These are phyloP conservation scores for Ashinkailepas kermadecensis DNA, from an alignment of 2,888 invertebrate genomes.

Conservation along the genomic window DNA sequence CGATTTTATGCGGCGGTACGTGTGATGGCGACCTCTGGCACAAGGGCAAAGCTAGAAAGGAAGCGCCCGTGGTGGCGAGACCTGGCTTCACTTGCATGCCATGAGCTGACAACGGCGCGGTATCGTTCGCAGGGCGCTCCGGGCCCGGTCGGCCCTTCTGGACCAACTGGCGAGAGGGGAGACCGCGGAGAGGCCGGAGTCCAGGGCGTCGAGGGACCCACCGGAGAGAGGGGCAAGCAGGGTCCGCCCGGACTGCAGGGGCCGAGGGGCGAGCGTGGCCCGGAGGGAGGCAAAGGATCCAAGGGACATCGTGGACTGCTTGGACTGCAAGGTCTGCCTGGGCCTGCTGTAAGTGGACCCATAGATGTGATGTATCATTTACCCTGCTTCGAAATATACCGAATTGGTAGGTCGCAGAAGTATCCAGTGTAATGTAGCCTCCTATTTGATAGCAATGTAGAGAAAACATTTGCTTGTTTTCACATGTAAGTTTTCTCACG, in stretches of 20 bases:
- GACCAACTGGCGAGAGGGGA: slow-evolving; percentile 58
- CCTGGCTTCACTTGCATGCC: too few relatives aligned
- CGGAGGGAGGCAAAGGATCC: slow-evolving; percentile 60
- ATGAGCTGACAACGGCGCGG: background rate
- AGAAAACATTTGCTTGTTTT: too few relatives aligned
- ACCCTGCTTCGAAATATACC: too few relatives aligned
- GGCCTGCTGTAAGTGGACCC: slow-evolving; percentile 44
- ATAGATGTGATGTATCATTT: too few relatives aligned
- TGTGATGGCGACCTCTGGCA: too few relatives aligned
- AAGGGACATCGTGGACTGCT: slow-evolving; percentile 78
- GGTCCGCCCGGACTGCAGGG: slow-evolving; percentile 73
- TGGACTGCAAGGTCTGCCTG: slow-evolving; percentile 71
- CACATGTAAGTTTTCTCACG: too few relatives aligned
- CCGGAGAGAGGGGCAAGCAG: slow-evolving; percentile 65
- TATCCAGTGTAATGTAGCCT: too few relatives aligned
- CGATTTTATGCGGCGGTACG: too few relatives aligned
- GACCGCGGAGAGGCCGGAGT: slow-evolving; percentile 62
- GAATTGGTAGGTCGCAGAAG: too few relatives aligned
- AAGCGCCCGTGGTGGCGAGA: too few relatives aligned
- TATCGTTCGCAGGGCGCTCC: background rate
- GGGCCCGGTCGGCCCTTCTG: slow-evolving; percentile 51
- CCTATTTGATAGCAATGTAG: too few relatives aligned
- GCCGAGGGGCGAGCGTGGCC: slow-evolving; percentile 59
- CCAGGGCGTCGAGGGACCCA: slow-evolving; percentile 63
- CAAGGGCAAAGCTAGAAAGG: too few relatives aligned